These are phyloP conservation scores for Accipiter virgatus DNA, from an alignment of 2,113 vertebrate species.

Conservation along the genomic window DNA sequence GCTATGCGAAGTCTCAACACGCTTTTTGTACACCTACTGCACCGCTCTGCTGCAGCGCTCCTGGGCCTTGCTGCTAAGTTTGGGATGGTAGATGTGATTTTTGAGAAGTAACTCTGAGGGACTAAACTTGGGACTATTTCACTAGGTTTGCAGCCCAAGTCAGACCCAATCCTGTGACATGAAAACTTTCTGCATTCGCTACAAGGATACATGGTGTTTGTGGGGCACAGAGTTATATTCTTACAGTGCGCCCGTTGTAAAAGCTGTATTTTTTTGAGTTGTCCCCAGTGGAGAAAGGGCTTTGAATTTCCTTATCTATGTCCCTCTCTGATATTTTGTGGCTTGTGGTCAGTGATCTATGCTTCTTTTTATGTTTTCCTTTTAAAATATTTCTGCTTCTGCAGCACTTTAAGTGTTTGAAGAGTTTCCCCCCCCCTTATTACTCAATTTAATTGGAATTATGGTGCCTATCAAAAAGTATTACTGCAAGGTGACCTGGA, in stretches of 20 bases:
- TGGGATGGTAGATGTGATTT: background rate
- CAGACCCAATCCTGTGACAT: background rate
- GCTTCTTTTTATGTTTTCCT: background rate
- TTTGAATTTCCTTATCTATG: background rate
- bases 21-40: background rate
- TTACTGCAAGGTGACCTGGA: constrained; percentile 57
- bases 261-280: background rate
- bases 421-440: background rate
- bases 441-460: constrained; percentile 58
- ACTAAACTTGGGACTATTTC: background rate
- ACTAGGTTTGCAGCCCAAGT: background rate
- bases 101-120: background rate
- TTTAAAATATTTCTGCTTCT: background rate
- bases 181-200: background rate
- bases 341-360: background rate
- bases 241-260: fast-evolving
- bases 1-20: background rate
- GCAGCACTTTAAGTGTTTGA: constrained; percentile 6
- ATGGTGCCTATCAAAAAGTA: constrained; percentile 54
- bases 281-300: background rate
- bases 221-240: background rate
- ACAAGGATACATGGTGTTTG: fast-evolving
- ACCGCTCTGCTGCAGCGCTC: background rate
- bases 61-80: background rate
- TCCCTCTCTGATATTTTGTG: background rate